These are phyloP conservation scores for Nannobrachium achirus DNA, from an alignment of 2,113 vertebrate species.

Conservation along the genomic window DNA sequence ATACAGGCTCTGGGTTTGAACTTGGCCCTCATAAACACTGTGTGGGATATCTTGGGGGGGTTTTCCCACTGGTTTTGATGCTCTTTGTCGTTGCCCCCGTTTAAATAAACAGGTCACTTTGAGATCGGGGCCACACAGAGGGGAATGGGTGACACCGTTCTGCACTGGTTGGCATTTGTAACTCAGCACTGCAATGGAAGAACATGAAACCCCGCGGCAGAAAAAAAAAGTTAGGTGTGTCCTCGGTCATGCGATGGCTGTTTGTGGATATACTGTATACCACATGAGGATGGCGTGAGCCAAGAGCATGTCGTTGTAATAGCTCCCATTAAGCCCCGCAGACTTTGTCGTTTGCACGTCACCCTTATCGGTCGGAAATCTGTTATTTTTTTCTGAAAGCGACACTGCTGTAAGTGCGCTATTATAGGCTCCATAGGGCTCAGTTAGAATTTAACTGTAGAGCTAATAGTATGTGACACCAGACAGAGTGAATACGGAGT, in stretches of 20 bases:
- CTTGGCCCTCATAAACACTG: neutral
- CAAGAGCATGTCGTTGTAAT: constrained; percentile 34
- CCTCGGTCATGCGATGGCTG: constrained; percentile 20
- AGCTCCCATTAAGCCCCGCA: neutral
- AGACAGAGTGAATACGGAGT: constrained; percentile 29
- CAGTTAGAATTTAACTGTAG: neutral
- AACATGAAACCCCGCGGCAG: neutral
- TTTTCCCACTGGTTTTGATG: neutral
- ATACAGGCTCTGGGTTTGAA: neutral
- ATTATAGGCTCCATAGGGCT: constrained; percentile 1
- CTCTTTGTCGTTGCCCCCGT: neutral
- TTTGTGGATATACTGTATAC: neutral
- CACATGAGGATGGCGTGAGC: constrained; percentile 15
- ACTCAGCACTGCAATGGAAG: constrained; percentile 5
- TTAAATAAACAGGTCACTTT: constrained; percentile 5
- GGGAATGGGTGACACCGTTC: constrained; percentile 5
- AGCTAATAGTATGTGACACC: constrained; percentile 23
- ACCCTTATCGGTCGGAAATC: too few relatives aligned
- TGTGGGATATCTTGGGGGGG: neutral
- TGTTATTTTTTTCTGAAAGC: too few relatives aligned
- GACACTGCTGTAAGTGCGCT: too few relatives aligned
- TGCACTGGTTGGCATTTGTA: constrained; percentile 20
- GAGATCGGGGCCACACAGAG: constrained; percentile 4
- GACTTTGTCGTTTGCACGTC: too few relatives aligned
- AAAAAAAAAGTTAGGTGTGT: neutral